Evolutionary conservation across 2,888 invertebrate species (phyloP), one percentile per base, ranked within the genome.

Genomic region (Campopleginae sp.): DNA sequence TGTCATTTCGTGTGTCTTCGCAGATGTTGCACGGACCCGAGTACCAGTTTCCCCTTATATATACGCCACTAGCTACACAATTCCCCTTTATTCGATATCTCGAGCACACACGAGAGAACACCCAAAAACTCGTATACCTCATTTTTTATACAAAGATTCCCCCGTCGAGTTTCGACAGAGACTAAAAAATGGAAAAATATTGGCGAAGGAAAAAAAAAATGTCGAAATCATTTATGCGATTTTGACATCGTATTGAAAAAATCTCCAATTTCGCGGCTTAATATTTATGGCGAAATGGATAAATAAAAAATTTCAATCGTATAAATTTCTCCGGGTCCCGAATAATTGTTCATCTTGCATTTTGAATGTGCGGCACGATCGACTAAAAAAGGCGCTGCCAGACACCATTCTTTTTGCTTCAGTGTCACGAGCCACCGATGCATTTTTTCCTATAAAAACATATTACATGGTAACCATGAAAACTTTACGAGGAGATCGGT

Each of bases 1-100:
- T 80, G 86, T 86, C 86, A 82, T 82, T 85, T 82, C 74, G 77
- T 80, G 82, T 85, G 86, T 86, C 86, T 86, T 85, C 85, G 84
- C 86, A 86, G 86, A 86, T 86, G 86, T 76, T 75, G 84, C 86
- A 77, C 80, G 66, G 23, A 63, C 68, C 86, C 77, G 17, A 77
- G 72, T 31, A 42, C 68, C 44, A 75, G 27, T 27, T 44, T 51
- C 79, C 83, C 63, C 83, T 71, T 54, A 58, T 66, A 46, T 61
- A 61, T 82, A 70, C 61, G 79, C 61, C 74, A 63, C 70, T 76
- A 66, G 31, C 54, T 38, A 63, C 61, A 66, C 51, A 72, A 75
- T 33, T 66, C 31, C 78, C 82, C 72, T 82, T 83, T 83, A 79
- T 79, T 79, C 83, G 83, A 83, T 83, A 79, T 70, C 74, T 33